Percentiles rank a stretch among this genome's conserved stretches.
Evolutionary conservation across 2,888 invertebrate genomes (phyloP).

Genomic region (Limnephilus auricula): DNA sequence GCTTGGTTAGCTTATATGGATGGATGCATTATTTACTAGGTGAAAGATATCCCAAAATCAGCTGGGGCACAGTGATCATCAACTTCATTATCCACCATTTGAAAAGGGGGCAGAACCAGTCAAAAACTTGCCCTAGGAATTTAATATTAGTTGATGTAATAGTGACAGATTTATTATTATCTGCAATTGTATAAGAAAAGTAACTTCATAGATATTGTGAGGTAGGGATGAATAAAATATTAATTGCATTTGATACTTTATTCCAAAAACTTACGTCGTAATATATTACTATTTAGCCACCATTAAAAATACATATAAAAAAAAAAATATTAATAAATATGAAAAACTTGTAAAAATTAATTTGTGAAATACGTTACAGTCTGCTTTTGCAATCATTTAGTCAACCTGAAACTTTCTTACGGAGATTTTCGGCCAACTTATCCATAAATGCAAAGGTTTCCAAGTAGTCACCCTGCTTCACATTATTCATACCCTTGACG

Average conservation of each 20-base stretch:
- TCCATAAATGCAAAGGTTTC: conserved; percentile 98
- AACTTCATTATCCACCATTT: not conserved
- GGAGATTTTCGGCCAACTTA: conserved; percentile 94
- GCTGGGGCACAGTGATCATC: not conserved
- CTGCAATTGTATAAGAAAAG: not conserved
- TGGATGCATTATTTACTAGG: not conserved
- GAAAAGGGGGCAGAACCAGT: no score
- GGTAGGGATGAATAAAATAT: not conserved
- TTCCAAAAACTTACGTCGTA: not conserved
- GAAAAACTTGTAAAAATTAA: conserved; percentile 17
- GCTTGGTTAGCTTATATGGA: not conserved
- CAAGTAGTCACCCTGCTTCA: conserved; percentile 89
- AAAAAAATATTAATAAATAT: conserved; percentile 5
- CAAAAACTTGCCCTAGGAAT: not conserved
- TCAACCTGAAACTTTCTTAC: conserved; percentile 79
- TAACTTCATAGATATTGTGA: not conserved
- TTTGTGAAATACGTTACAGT: conserved; percentile 51
- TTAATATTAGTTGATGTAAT: not conserved
- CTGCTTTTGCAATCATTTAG: conserved; percentile 68
- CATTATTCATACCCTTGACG: conserved; percentile 93
- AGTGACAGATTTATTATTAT: no score
- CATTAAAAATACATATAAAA: conserved; percentile 33
- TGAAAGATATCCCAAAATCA: not conserved
- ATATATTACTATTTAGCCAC: conserved; percentile 12
- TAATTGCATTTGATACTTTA: not conserved